Base-by-base conservation (phyloP, 2,888 invertebrate species). In the Pristionchus mayeri region DNA sequence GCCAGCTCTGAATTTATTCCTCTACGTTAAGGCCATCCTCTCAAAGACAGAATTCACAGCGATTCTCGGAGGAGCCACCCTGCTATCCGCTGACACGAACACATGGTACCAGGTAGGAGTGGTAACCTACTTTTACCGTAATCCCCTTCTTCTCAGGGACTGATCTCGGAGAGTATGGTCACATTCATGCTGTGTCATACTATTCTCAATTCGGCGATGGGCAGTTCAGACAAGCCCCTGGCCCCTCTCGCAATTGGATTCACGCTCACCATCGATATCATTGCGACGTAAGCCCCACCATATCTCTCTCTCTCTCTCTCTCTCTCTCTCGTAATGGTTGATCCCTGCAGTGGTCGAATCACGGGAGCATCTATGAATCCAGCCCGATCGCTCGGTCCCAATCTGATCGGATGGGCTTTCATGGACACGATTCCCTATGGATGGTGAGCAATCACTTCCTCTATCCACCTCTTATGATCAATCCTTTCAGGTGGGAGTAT, bases 341-440 rank as follows among this genome's bases (percentile, higher is more conserved):
- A 50, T 50, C 21, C 1, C 21, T 88, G 34, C 86, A 93, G 93
- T 0, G 93, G 91, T 4, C 79, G 87, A 24, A 88, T 93, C 16
- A 93, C 93, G 4, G 93, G 93, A 11, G 93, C 93, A 1, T 93
- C 93, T 24, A 93, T 93, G 93, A 94, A 94, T 86, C 93, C 93
- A 6, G 93, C 93, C 16, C 89, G 93, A 63, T 93, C 93, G 67
- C 91, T 94, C 52, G 93, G 94, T 0, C 93, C 94, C 24, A 93
- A 93, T 34, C 90, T 93, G 40, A 88, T 88, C 34, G 88, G 87
- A 18, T 75, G 37, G 30, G 9, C 24, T 3, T 84, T 75, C 24
- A 78, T 60, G 3, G 82, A 85, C 7, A 18, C 30, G 44, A 34
- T 34, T 7, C 37, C 50, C 37, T 48, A 4, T 3, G 71, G 67